Conservation (phyloP, 2,888 invertebrate genomes). For the Agrenia bidenticulata region DNA sequence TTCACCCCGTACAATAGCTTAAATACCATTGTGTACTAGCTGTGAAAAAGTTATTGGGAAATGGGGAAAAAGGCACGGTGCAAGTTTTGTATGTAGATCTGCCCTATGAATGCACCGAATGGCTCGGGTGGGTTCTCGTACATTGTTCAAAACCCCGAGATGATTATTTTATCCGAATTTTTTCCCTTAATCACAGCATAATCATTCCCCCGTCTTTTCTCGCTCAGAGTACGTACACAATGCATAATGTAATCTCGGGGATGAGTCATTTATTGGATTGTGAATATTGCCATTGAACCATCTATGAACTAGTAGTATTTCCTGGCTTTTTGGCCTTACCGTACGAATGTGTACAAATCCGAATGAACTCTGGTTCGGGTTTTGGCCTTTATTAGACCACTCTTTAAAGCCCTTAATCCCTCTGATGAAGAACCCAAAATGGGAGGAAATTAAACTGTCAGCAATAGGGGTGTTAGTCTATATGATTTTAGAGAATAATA, state of each 20-base stretch:
- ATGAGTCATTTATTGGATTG: no score
- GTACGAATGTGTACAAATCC: no score
- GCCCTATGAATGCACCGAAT: no score
- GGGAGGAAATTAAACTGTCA: constrained; percentile 13
- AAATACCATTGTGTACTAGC: no score
- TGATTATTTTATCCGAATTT: constrained; percentile 33
- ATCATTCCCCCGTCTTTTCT: constrained; percentile 27
- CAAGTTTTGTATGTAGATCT: not conserved
- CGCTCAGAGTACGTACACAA: not conserved
- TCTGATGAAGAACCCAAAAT: constrained; percentile 1
- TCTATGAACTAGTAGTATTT: not conserved
- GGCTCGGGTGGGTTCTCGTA: not conserved
- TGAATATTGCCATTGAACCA: not conserved
- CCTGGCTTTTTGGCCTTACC: not conserved
- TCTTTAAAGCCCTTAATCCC: constrained; percentile 17
- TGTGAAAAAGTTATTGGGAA: no score
- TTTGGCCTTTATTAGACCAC: not conserved
- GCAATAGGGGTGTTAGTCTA: no score
- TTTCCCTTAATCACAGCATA: constrained; percentile 32
- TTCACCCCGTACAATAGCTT: not conserved
- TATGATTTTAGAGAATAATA: not conserved
- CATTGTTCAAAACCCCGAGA: constrained; percentile 8
- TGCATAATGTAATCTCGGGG: no score
- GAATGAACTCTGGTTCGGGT: no score
- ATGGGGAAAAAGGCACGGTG: not conserved